A percentile compares a stretch with the other conserved stretches of the same genome.
phyloP scores from a whole-genome alignment of 2,113 vertebrate species.

The Regulus satrapa region DNA sequence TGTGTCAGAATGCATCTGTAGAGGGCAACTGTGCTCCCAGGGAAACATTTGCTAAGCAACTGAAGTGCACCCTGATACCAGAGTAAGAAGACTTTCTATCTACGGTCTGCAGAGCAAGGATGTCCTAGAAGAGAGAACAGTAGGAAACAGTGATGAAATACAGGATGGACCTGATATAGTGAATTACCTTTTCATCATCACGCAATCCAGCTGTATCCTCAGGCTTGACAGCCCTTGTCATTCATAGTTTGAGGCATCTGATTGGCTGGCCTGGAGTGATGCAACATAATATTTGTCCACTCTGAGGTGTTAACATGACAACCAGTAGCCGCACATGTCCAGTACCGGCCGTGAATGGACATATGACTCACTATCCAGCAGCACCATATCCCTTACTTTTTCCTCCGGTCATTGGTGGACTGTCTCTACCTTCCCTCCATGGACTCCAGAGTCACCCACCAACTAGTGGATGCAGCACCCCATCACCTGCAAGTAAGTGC shows the following conservation, averaged over 20 bases:
- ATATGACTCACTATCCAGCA: constrained; percentile 88
- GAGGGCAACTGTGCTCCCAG: not conserved
- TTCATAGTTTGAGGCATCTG: not conserved
- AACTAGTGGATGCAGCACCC: constrained; percentile 83
- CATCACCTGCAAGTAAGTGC: constrained; percentile 89
- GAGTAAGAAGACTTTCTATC: not conserved
- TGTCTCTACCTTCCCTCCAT: constrained; percentile 82
- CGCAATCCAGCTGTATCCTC: not conserved
- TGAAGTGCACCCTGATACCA: not conserved
- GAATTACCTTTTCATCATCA: not conserved
- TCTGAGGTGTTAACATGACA: constrained; percentile 83
- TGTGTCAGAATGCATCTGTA: not conserved
- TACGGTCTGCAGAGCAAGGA: not conserved
- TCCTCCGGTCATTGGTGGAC: constrained; percentile 87
- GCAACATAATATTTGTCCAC: not conserved
- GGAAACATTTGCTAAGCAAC: not conserved
- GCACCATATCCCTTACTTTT: constrained; percentile 88
- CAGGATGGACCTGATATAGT: not conserved
- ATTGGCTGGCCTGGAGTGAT: constrained; percentile 50
- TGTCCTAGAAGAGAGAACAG: constrained; percentile 13
- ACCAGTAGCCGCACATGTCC: constrained; percentile 82
- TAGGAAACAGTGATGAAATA: not conserved
- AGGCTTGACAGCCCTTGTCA: not conserved
- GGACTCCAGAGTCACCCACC: constrained; percentile 81
- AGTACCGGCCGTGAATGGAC: constrained; percentile 81